Conservation (phyloP, 2,113 vertebrate genomes). For the Anser cygnoides region DNA sequence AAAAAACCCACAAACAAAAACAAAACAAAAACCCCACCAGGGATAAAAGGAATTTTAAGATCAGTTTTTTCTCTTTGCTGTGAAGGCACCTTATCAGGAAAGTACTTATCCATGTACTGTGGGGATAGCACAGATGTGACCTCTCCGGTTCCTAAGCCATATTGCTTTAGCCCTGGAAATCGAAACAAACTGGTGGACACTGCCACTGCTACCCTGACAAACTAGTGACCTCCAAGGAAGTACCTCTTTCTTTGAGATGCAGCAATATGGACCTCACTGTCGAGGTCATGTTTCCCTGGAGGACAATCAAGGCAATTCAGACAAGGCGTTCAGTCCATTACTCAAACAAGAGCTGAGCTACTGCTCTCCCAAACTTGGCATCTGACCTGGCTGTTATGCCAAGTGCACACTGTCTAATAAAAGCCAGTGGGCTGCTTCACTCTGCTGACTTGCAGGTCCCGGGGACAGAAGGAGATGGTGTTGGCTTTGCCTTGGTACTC, state of each 20-base stretch:
- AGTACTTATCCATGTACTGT: background rate
- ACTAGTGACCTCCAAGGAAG: background rate
- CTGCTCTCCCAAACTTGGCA: background rate
- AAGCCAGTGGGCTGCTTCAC: slow-evolving; percentile 34
- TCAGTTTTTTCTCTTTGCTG: background rate
- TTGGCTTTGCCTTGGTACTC: background rate
- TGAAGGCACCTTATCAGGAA: background rate
- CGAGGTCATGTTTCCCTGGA: background rate
- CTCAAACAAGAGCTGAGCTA: slow-evolving; percentile 3
- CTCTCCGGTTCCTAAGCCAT: background rate
- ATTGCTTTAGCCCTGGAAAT: background rate
- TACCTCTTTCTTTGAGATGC: background rate
- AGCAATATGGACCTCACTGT: background rate
- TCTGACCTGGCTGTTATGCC: slow-evolving; percentile 3
- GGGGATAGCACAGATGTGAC: fast-evolving
- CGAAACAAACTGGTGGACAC: background rate
- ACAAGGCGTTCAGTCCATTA: background rate
- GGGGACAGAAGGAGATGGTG: background rate
- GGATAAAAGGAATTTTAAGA: background rate
- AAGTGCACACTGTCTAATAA: background rate
- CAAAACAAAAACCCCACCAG: background rate
- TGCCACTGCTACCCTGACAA: background rate
- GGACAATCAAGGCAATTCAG: background rate
- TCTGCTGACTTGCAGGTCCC: slow-evolving; percentile 30
- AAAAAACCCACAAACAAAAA: background rate